Base-by-base conservation (phyloP, 2,113 vertebrate genomes). In the Crotalus helleri region DNA sequence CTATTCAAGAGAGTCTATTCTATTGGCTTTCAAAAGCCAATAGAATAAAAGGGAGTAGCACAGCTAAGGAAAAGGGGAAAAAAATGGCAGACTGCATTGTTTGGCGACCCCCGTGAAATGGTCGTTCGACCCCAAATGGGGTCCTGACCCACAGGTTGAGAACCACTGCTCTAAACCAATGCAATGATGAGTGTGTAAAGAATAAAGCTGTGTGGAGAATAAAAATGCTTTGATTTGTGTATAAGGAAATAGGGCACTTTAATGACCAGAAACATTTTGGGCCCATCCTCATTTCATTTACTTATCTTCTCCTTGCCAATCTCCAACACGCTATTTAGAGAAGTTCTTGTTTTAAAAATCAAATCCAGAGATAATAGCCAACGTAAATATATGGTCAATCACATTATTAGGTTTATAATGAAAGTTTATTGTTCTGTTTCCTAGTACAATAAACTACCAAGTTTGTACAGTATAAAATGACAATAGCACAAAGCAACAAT, bases 401-500 rank as follows among this genome's bases (percentile, higher is more conserved):
- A 97, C 96, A 94, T 96, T 94, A 97, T 94, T 0, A 88, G 96
- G 96, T 97, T 98, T 95, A 97, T 98, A 97, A 88, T 97, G 97
- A 98, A 98, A 98, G 96, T 98, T 98, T 98, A 98, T 98, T 98
- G 94, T 98, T 98, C 97, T 97, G 96, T 96, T 97, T 97, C 93
- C 96, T 98, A 98, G 94, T 98, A 98, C 97, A 98, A 95, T 97
- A 95, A 97, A 96, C 97, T 98, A 98, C 97, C 96, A 97, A 97
- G 97, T 97, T 98, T 97, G 97, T 97, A 98, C 97, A 98, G 97
- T 98, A 98, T 97, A 98, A 98, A 98, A 98, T 95, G 95, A 97
- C 96, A 97, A 97, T 95, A 19, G 96, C 97, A 98, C 97, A 97
- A 98, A 98, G 97, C 97, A 97, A 97, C 97, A 97, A 98, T 97